A percentile compares a stretch with the other conserved stretches of the same genome.
Evolutionary conservation across 2,113 vertebrate genomes (phyloP).

Genomic region (Odontophorus gujanensis): DNA sequence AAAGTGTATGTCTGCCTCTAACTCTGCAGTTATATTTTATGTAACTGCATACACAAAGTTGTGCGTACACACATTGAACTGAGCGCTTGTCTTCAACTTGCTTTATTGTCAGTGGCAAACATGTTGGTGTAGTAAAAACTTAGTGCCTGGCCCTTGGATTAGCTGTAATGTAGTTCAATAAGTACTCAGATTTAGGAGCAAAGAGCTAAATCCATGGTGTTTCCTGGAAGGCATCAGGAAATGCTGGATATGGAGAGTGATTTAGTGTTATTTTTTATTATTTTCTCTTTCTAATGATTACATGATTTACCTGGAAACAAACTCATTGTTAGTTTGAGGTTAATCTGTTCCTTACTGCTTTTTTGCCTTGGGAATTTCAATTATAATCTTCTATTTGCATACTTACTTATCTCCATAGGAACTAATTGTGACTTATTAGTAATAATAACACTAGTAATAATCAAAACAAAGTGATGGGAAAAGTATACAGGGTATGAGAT

Average conservation of each 20-base stretch:
- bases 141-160: background rate
- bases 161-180: background rate
- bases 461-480: background rate
- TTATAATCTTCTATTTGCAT: constrained; percentile 29
- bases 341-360: background rate
- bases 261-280: background rate
- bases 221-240: background rate
- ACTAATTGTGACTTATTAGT: constrained; percentile 14
- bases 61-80: background rate
- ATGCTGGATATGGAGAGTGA: background rate
- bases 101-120: background rate
- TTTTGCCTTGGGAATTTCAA: background rate
- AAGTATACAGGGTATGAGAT: background rate
- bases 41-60: fast-evolving
- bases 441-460: background rate
- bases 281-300: background rate
- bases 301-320: background rate
- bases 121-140: fast-evolving
- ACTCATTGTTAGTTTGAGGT: background rate
- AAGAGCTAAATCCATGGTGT: background rate
- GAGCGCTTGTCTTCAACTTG: background rate
- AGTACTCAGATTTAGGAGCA: background rate
- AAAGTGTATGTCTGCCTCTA: background rate
- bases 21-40: background rate
- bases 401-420: constrained; percentile 5